These are phyloP conservation scores for Pachydiplax longipennis DNA, from an alignment of 2,888 invertebrate species.

Conservation along the genomic window DNA sequence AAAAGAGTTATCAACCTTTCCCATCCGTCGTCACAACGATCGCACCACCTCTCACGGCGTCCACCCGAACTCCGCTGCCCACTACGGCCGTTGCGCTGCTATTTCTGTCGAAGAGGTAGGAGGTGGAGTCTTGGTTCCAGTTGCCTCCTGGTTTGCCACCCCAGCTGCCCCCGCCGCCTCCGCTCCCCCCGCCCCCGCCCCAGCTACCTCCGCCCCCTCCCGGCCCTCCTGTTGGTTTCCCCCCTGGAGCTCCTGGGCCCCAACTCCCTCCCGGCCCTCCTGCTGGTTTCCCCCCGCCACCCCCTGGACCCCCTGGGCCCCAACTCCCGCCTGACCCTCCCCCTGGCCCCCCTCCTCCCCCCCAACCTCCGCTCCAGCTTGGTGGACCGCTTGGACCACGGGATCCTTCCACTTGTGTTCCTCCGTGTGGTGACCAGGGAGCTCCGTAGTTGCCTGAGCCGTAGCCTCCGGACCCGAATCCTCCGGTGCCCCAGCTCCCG, in stretches of 20 bases:
- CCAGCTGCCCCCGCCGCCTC: neutral
- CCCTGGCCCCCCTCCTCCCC: constrained; percentile 57
- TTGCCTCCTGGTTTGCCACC: constrained; percentile 49
- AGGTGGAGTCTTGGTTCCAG: constrained; percentile 54
- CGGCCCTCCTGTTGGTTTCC: constrained; percentile 54
- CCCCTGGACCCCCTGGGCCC: constrained; percentile 63
- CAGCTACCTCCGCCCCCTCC: constrained; percentile 50
- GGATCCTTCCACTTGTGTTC: neutral
- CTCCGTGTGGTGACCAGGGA: neutral
- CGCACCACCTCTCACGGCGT: constrained; percentile 28
- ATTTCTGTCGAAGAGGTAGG: constrained; percentile 42
- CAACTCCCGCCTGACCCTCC: constrained; percentile 51
- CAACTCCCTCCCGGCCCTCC: constrained; percentile 54
- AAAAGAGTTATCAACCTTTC: constrained; percentile 3
- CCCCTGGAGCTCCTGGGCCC: constrained; percentile 49
- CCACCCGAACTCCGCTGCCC: constrained; percentile 39
- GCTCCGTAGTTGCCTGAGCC: constrained; percentile 30
- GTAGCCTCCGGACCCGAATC: constrained; percentile 24
- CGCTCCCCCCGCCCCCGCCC: neutral
- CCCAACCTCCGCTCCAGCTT: constrained; percentile 50
- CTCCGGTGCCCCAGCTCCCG: constrained; percentile 29
- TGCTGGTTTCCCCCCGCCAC: constrained; percentile 60
- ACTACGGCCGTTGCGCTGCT: constrained; percentile 27
- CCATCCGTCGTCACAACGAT: constrained; percentile 19
- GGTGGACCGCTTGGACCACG: neutral